These are phyloP conservation scores for Hoplostethus mediterraneus DNA, from an alignment of 2,797 vertebrate genomes.

Conservation along the genomic window DNA sequence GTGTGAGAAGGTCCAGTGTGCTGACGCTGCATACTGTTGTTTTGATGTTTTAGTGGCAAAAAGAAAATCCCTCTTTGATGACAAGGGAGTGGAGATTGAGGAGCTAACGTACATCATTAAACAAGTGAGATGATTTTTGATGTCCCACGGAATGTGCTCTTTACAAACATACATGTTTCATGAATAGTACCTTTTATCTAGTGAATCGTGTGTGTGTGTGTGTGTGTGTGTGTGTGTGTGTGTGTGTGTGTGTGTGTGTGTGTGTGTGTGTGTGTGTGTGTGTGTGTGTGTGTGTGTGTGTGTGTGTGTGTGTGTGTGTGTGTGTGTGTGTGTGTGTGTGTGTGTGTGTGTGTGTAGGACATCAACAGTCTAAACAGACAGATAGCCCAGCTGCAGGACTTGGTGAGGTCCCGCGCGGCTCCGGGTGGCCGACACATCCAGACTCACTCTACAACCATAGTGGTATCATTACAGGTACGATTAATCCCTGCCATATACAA, in stretches of 20 bases:
- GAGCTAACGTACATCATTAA: constrained; percentile 96
- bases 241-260: constrained; percentile 37
- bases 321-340: constrained; percentile 37
- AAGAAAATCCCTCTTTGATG: constrained; percentile 95
- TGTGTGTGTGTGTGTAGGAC: constrained; percentile 82
- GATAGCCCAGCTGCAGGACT: constrained; percentile 93
- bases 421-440: constrained; percentile 92
- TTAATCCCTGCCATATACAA: background rate
- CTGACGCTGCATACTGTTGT: constrained; percentile 18
- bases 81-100: constrained; percentile 94
- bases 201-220: background rate
- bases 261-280: constrained; percentile 39
- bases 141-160: background rate
- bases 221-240: no score
- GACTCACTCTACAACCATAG: constrained; percentile 93
- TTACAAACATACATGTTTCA: background rate
- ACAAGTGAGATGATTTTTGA: constrained; percentile 83
- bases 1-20: background rate
- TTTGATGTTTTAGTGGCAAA: constrained; percentile 89
- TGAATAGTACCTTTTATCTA: background rate
- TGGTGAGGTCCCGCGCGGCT: constrained; percentile 88
- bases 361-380: constrained; percentile 96
- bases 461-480: constrained; percentile 91
- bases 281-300: constrained; percentile 37
- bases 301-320: constrained; percentile 35